Percentiles rank a stretch among this genome's conserved stretches.
Evolutionary conservation across 1,140 invertebrate species (phyloP).

Genomic region (Frieseomelitta varia): DNA sequence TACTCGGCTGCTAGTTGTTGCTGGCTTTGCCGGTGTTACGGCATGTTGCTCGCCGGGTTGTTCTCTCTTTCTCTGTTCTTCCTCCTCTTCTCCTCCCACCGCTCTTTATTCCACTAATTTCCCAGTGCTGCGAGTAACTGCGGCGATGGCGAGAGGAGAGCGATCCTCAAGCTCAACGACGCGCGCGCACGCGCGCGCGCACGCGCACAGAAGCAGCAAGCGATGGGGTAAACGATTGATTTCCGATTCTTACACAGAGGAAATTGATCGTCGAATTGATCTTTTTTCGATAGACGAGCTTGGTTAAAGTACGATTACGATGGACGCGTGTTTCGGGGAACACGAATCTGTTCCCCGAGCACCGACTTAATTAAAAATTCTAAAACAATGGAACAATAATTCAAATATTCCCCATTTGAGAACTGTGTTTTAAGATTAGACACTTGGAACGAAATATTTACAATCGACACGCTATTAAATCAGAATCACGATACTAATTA

Average conservation of each 20-base stretch:
- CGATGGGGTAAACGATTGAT: neutral
- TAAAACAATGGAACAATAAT: no score
- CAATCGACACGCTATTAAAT: no score
- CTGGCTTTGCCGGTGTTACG: conserved; percentile 62
- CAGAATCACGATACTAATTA: no score
- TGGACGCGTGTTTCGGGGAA: neutral
- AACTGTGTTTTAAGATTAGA: no score
- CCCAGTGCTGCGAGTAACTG: conserved; percentile 22
- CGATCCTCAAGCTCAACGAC: neutral
- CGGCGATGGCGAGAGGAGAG: conserved; percentile 12
- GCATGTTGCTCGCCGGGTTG: conserved; percentile 48
- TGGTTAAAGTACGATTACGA: neutral
- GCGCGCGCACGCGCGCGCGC: no score
- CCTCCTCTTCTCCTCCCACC: neutral
- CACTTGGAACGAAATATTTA: no score
- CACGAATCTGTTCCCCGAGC: neutral
- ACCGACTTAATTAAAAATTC: no score
- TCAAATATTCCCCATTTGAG: no score
- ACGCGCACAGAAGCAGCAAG: no score
- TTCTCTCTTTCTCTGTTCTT: neutral
- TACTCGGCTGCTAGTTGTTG: conserved; percentile 42
- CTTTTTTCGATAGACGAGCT: neutral
- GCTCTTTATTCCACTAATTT: conserved; percentile 27
- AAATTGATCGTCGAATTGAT: neutral
- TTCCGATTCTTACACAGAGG: no score